Evolutionary conservation across 2,888 invertebrate species (phyloP).

Genomic region (Drosophila acutilabella): DNA sequence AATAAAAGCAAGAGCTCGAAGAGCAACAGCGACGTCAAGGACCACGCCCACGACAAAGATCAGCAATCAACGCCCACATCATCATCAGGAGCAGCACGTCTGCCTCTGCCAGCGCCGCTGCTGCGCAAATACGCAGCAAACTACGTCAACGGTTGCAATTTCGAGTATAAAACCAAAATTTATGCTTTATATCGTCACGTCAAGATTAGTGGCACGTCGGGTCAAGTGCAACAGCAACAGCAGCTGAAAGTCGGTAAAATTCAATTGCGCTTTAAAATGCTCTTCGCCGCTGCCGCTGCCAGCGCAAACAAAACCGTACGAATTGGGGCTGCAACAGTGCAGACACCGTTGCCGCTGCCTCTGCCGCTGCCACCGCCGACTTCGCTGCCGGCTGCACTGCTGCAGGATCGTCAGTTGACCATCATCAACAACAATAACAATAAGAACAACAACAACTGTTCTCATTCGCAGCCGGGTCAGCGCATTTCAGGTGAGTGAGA

Average conservation of each 20-base stretch:
- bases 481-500: constrained; percentile 64
- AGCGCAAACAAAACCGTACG: constrained; percentile 55
- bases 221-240: constrained; percentile 81
- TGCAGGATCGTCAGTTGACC: constrained; percentile 61
- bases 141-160: constrained; percentile 75
- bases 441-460: constrained; percentile 34
- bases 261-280: constrained; percentile 74
- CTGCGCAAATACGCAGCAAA: constrained; percentile 68
- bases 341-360: constrained; percentile 34
- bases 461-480: constrained; percentile 53
- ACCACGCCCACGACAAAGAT: constrained; percentile 52
- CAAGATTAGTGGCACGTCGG: constrained; percentile 77
- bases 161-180: constrained; percentile 80
- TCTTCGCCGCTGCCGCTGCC: constrained; percentile 77
- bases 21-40: constrained; percentile 37
- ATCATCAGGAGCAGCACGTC: constrained; percentile 44
- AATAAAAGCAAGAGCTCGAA: constrained; percentile 21
- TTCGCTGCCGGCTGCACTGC: constrained; percentile 46
- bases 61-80: constrained; percentile 20
- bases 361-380: constrained; percentile 43
- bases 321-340: constrained; percentile 44
- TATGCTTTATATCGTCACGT: constrained; percentile 80
- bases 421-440: constrained; percentile 30
- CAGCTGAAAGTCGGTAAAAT: constrained; percentile 74
- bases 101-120: constrained; percentile 60